Conservation (phyloP, 2,888 invertebrate species). For the Muschampia plurimacula region DNA sequence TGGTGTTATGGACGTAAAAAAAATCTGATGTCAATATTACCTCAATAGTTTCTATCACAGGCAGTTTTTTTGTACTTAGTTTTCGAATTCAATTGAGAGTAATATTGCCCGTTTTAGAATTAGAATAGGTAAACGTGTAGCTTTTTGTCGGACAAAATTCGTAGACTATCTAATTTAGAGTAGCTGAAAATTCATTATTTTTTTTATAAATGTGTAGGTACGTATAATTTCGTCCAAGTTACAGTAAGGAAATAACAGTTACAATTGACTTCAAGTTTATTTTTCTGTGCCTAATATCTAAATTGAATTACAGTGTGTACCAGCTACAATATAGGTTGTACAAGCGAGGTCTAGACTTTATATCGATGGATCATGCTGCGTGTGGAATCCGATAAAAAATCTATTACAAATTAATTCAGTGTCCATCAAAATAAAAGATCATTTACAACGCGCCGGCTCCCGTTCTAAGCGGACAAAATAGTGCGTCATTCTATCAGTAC, state of each 20-base stretch:
- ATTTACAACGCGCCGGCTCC: constrained; percentile 53
- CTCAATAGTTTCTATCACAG: background rate
- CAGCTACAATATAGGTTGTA: constrained; percentile 14
- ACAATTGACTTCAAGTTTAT: constrained; percentile 19
- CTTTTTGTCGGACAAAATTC: background rate
- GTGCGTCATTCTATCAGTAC: constrained; percentile 59
- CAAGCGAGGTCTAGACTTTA: constrained; percentile 29
- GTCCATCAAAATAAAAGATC: constrained; percentile 55
- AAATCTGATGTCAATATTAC: background rate
- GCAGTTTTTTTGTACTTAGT: background rate
- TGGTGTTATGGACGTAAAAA: background rate
- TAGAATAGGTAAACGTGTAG: background rate
- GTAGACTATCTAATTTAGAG: constrained; percentile 7
- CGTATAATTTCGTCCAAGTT: background rate
- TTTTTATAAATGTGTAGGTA: background rate
- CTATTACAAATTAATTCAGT: constrained; percentile 52
- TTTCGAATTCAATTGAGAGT: constrained; percentile 7
- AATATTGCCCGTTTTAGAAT: background rate
- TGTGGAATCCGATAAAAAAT: constrained; percentile 46
- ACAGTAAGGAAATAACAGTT: constrained; percentile 22
- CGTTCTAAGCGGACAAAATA: constrained; percentile 55
- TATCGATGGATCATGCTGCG: constrained; percentile 36
- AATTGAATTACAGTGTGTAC: constrained; percentile 29
- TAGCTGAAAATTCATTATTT: constrained; percentile 15
- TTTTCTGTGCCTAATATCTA: constrained; percentile 20